Evolutionary conservation across 2,797 vertebrate genomes (phyloP).

Genomic region (Falco peregrinus): DNA sequence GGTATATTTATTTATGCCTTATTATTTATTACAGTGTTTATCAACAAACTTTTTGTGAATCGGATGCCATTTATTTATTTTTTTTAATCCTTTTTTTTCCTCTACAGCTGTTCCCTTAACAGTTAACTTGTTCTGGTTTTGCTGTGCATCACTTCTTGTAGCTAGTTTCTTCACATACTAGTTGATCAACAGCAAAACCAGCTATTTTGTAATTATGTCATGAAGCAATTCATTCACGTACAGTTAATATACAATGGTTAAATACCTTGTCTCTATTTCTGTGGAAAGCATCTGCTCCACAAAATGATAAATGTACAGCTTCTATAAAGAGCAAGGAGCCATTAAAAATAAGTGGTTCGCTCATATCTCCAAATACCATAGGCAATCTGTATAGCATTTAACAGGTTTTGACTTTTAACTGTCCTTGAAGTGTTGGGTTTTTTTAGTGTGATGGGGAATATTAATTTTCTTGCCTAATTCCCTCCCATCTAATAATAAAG

Average conservation of each 20-base stretch:
- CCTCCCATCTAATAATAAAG: background rate
- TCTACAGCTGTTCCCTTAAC: background rate
- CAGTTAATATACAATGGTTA: background rate
- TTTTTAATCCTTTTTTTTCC: background rate
- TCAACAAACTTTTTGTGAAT: background rate
- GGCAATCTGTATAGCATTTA: background rate
- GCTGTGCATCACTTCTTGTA: background rate
- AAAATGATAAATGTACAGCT: background rate
- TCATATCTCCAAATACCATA: background rate
- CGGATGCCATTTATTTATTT: background rate
- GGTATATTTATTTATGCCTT: background rate
- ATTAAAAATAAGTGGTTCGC: background rate
- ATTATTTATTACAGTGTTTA: background rate
- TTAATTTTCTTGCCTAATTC: background rate
- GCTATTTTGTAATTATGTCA: background rate
- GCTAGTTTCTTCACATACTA: background rate
- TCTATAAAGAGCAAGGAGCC: background rate
- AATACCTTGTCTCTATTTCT: background rate
- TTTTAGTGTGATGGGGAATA: background rate
- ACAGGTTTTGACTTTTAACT: background rate
- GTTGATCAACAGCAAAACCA: background rate
- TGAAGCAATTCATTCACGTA: background rate
- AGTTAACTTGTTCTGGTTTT: background rate
- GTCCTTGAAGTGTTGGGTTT: fast-evolving
- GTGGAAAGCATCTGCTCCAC: background rate